Evolutionary conservation across 2,888 invertebrate genomes (phyloP), one percentile per base, ranked within the genome.

Genomic region (Acrobasis repandana): DNA sequence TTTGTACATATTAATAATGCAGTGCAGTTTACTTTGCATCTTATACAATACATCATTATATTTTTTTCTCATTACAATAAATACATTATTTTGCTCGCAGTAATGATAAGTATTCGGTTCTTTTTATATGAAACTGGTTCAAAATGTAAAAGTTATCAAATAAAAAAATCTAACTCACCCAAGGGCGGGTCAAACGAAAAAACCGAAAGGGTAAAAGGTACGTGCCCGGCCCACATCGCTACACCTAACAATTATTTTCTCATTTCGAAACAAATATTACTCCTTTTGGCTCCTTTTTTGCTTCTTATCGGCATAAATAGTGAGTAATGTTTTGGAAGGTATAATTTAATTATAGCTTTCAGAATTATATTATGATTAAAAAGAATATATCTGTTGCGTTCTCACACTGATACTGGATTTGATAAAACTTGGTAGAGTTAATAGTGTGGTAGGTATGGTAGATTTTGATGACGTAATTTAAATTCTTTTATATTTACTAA

Each of bases 191-290:
- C 10, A 20, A 43, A 54, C 16, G 38, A n/a, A 54, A 54, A 54
- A 54, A 38, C 54, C 10, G n/a, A 54, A 54, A 54, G 54, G 54
- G 54, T 54, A 54, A 54, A 38, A 18, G 52, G 43, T 14, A 43
- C 43, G 36, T 36, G 18, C 36, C 54, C 54, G 2, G 54, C 54
- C 54, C 54, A 43, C 16, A 52, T 18, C 18, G 38, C 38, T 18
- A 38, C 38, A 54, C 54, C 54, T 54, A 38, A 54, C 20, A 54
- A 54, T 54, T 54, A 54, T 54, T 54, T 54, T 54, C 54, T 38
- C 54, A 54, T 54, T 54, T 54, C 9, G 54, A 15, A 20, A 18
- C 38, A 54, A 54, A 54, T 54, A 15, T 52, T 36, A 15, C 54
- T 54, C 20, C 18, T 54, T 54, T 54, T 54, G 54, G 54, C 54